Base-by-base conservation (phyloP, 2,888 invertebrate species). In the Itoplectis maculator region DNA sequence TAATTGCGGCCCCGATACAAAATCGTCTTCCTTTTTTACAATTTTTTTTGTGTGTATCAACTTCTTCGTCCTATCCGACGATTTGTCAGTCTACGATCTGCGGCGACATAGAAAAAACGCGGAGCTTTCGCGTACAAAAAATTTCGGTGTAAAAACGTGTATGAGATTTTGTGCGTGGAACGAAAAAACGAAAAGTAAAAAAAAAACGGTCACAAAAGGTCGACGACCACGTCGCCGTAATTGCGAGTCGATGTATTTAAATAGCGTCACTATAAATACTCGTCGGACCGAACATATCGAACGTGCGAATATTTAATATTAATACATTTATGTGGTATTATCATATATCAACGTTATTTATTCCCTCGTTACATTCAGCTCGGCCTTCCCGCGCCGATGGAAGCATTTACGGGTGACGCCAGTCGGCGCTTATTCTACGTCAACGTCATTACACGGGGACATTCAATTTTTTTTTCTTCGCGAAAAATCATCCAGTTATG, bases 351-450 rank as follows among this genome's bases (percentile, higher is more conserved):
- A 86, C 78, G 86, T 87, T 86, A 86, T 74, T 86, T 72, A 68
- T 84, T 86, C 84, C 61, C 86, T 84, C 84, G 86, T 86, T 59
- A 79, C 69, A 76, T 76, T 84, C 86, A 88, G 87, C 87, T 85
- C 88, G 90, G 88, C 86, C 86, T 72, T 45, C 49, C 86, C 79
- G 86, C 85, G 88, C 89, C 89, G 88, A 89, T 90, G 90, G 90
- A 91, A 91, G 90, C 89, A 91, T 89, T 85, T 85, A 85, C 88
- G 86, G n/a, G 37, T 45, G 70, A 56, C 56, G 56, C 70, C 56
- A 47, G 42, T 13, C 66, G 56, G 23, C 65, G 56, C 37, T 45
- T 65, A 23, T 8, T 11, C 45, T 45, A 45, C 37, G n/a, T 69
- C 18, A 20, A 42, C 59, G n/a, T 68, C 15, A 61, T 9, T 65